phyloP scores from a whole-genome alignment of 2,797 vertebrate genomes.

The Dryobates pubescens region DNA sequence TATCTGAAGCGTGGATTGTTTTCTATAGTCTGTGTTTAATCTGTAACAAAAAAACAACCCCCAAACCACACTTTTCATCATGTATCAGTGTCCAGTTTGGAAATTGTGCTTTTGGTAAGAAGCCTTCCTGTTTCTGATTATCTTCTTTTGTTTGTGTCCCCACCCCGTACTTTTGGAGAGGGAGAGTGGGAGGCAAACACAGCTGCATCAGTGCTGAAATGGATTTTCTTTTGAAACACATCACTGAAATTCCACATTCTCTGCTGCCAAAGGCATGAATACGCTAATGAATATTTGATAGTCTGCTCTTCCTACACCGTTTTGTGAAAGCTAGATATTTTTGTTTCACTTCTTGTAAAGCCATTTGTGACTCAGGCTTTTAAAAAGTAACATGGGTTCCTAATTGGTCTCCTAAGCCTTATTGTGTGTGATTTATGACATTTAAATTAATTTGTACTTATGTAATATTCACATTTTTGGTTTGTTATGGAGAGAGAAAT shows the following conservation, averaged over 20 bases:
- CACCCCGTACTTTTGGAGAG: background rate
- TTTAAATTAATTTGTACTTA: background rate
- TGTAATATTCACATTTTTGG: background rate
- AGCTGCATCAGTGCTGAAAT: background rate
- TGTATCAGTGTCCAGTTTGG: background rate
- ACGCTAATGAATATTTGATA: background rate
- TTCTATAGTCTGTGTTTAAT: background rate
- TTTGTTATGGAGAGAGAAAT: background rate
- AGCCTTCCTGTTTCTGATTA: background rate
- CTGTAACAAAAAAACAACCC: background rate
- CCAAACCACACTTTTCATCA: background rate
- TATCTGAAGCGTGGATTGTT: background rate
- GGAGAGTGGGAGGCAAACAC: background rate
- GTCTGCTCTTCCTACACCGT: background rate
- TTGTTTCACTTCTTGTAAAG: background rate
- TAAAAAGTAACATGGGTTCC: background rate
- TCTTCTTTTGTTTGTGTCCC: background rate
- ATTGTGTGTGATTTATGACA: background rate
- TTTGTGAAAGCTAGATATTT: slow-evolving; percentile 1
- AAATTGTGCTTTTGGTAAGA: background rate
- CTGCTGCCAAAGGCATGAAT: background rate
- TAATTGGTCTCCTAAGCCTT: background rate
- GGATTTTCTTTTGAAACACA: background rate
- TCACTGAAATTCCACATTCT: background rate
- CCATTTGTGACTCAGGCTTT: background rate